A percentile compares a stretch with the other conserved stretches of the same genome.
Conservation (phyloP, 2,797 vertebrate species). For the Aphelocoma californica region DNA sequence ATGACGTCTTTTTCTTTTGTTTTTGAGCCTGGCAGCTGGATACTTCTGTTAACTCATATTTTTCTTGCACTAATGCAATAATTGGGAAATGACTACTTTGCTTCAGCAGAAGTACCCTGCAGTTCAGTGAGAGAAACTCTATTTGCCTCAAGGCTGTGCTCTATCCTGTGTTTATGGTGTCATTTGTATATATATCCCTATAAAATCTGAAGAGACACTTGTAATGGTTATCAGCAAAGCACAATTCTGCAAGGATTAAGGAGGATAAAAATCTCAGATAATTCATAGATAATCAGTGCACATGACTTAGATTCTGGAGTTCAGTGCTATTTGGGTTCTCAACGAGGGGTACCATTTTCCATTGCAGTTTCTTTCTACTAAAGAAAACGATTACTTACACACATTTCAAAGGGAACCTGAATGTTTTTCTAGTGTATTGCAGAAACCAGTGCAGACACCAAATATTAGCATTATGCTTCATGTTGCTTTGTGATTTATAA, state of each 20-base stretch:
- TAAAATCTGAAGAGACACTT: background rate
- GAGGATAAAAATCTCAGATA: background rate
- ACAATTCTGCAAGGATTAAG: background rate
- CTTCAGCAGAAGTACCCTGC: background rate
- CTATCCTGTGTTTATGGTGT: background rate
- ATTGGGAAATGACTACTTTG: slow-evolving; percentile 5
- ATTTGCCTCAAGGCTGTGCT: background rate
- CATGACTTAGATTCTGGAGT: background rate
- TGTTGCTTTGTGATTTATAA: slow-evolving; percentile 9
- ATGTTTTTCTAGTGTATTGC: slow-evolving; percentile 3
- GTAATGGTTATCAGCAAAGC: background rate
- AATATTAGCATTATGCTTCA: slow-evolving; percentile 13
- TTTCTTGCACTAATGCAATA: background rate
- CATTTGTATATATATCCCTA: background rate
- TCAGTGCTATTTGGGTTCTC: background rate
- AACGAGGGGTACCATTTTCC: background rate
- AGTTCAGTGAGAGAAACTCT: background rate
- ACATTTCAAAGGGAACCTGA: background rate
- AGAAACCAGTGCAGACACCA: background rate
- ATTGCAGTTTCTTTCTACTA: background rate
- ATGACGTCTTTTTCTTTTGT: background rate
- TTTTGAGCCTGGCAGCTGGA: slow-evolving; percentile 20
- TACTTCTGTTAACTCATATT: slow-evolving; percentile 1
- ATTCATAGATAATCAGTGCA: background rate
- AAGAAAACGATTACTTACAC: background rate